Evolutionary conservation across 2,113 vertebrate genomes (phyloP).

Genomic region (Cyphomyrus plagiostoma): DNA sequence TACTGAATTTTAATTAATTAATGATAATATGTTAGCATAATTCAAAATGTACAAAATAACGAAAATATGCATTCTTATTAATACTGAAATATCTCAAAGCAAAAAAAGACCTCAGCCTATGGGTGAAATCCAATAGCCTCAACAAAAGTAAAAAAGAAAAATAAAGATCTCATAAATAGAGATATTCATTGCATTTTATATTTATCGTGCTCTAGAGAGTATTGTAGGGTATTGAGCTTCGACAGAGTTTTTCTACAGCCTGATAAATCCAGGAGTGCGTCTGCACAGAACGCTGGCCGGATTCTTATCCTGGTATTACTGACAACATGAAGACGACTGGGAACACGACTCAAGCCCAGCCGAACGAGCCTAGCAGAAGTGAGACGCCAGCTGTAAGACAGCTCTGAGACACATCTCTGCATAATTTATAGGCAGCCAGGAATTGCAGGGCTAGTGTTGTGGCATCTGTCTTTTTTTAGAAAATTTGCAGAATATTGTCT

Average conservation of each 20-base stretch:
- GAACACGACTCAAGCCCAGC: neutral
- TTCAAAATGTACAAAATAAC: neutral
- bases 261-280: neutral
- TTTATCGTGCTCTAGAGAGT: neutral
- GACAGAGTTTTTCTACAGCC: neutral
- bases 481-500: constrained; percentile 10
- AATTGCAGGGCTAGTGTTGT: constrained; percentile 4
- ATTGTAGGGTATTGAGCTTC: neutral
- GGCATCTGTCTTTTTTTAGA: neutral
- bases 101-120: neutral
- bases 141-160: neutral
- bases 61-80: neutral
- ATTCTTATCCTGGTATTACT: constrained; percentile 10
- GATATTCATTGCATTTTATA: neutral
- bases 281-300: neutral
- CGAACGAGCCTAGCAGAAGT: neutral
- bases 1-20: neutral
- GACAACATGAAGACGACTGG: neutral
- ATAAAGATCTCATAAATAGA: neutral
- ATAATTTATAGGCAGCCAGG: constrained; percentile 6
- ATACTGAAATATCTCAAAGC: neutral
- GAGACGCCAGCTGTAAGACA: neutral
- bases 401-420: constrained; percentile 4
- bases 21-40: neutral
- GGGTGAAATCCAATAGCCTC: neutral